Evolutionary conservation across 1,140 invertebrate species (phyloP).

Genomic region (Drosophila leontia): DNA sequence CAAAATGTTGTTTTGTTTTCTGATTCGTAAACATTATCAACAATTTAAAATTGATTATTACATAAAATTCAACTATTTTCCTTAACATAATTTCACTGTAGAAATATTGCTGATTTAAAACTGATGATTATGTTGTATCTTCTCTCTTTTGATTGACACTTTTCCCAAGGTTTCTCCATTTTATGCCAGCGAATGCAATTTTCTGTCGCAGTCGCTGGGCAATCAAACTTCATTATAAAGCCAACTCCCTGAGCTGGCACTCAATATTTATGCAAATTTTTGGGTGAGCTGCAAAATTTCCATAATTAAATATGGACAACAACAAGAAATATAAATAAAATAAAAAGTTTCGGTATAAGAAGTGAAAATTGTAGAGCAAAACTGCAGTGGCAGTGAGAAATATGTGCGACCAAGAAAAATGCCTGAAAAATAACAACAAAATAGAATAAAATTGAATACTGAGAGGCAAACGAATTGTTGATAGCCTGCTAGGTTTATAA

Average conservation of each 20-base stretch:
- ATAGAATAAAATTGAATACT: constrained; percentile 9
- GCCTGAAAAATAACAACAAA: constrained; percentile 28
- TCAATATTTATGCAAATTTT: constrained; percentile 78
- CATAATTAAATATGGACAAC: constrained; percentile 72
- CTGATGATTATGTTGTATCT: background rate
- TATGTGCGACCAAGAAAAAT: constrained; percentile 66
- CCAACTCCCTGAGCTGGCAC: constrained; percentile 53
- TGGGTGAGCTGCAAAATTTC: constrained; percentile 57
- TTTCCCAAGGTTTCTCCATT: background rate
- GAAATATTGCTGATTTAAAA: background rate
- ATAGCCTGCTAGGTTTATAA: constrained; percentile 13
- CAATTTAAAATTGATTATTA: background rate
- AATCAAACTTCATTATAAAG: constrained; percentile 48
- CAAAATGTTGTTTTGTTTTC: background rate
- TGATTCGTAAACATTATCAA: background rate
- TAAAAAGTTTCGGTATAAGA: constrained; percentile 44
- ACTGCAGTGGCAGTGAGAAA: constrained; percentile 48
- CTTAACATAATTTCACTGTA: too few relatives aligned
- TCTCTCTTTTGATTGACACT: constrained; percentile 18
- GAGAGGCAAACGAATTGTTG: background rate
- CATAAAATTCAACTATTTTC: background rate
- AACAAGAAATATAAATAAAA: constrained; percentile 27
- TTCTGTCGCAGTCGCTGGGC: constrained; percentile 27
- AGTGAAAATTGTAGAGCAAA: constrained; percentile 54
- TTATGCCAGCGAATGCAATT: constrained; percentile 15